Percentiles rank a stretch among this genome's conserved stretches.
phyloP scores from a whole-genome alignment of 2,797 vertebrate genomes.

The Chaetophractus vellerosus region DNA sequence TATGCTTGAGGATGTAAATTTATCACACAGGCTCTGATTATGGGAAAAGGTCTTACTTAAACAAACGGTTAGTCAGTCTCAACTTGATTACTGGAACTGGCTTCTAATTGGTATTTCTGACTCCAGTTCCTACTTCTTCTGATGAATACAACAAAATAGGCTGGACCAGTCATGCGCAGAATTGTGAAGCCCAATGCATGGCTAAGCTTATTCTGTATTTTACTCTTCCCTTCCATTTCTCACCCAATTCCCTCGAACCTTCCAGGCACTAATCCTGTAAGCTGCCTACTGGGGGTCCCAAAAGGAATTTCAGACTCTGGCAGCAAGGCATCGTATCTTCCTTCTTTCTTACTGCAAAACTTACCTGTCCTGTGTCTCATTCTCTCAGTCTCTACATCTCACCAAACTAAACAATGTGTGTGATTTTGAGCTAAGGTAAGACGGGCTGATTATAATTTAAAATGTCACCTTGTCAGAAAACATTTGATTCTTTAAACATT shows the following conservation, averaged over 20 bases:
- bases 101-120: constrained; percentile 39
- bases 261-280: accelerated
- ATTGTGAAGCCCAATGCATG: neutral
- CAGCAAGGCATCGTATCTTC: neutral
- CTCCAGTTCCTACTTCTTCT: neutral
- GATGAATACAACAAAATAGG: neutral
- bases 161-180: neutral
- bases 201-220: neutral
- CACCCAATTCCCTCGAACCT: neutral
- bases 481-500: constrained; percentile 3
- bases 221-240: neutral
- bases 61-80: constrained; percentile 50
- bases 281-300: neutral
- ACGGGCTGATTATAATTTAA: neutral
- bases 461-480: constrained; percentile 40
- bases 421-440: neutral
- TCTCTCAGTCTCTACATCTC: neutral
- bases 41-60: constrained; percentile 57
- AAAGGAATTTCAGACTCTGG: neutral
- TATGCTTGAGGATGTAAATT: constrained; percentile 62
- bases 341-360: neutral
- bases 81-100: constrained; percentile 50
- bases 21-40: constrained; percentile 65
- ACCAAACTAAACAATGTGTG: neutral
- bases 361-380: neutral